These are phyloP conservation scores for Elgaria multicarinata DNA, from an alignment of 2,113 vertebrate genomes.

Conservation along the genomic window DNA sequence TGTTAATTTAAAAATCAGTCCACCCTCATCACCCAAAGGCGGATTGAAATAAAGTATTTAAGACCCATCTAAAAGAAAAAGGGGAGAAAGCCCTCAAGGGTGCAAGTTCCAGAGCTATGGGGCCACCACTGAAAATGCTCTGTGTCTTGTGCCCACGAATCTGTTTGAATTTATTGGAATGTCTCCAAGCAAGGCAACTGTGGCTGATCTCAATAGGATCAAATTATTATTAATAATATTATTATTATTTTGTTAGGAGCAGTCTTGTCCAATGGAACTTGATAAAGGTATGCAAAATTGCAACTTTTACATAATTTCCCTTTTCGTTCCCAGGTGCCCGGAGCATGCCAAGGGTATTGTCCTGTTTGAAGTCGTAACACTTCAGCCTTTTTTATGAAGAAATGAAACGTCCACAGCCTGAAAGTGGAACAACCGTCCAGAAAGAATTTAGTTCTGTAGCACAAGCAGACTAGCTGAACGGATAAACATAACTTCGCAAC, in stretches of 20 bases:
- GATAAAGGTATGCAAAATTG: not conserved
- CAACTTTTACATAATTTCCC: conserved; percentile 28
- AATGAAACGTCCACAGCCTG: conserved; percentile 57
- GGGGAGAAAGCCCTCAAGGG: too few species aligned
- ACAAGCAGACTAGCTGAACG: conserved; percentile 69
- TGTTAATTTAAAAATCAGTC: too few species aligned
- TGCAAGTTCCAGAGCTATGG: too few species aligned
- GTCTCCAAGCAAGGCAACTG: too few species aligned
- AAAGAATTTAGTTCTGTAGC: conserved; percentile 64
- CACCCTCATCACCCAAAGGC: too few species aligned
- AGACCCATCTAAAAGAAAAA: too few species aligned
- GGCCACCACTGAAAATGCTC: too few species aligned
- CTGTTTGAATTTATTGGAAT: too few species aligned
- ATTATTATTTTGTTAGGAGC: conserved; percentile 27
- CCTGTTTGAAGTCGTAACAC: conserved; percentile 52
- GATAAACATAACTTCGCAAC: conserved; percentile 62
- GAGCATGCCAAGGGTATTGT: conserved; percentile 44
- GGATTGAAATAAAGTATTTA: too few species aligned
- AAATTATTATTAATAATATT: conserved; percentile 26
- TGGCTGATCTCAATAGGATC: not conserved
- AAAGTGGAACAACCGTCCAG: conserved; percentile 60
- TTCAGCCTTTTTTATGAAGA: conserved; percentile 63
- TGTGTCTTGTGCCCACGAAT: too few species aligned
- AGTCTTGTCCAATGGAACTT: conserved; percentile 41
- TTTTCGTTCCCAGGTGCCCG: conserved; percentile 70